Evolutionary conservation across 1,140 invertebrate genomes (phyloP).

Genomic region (Meloidogyne hapla): DNA sequence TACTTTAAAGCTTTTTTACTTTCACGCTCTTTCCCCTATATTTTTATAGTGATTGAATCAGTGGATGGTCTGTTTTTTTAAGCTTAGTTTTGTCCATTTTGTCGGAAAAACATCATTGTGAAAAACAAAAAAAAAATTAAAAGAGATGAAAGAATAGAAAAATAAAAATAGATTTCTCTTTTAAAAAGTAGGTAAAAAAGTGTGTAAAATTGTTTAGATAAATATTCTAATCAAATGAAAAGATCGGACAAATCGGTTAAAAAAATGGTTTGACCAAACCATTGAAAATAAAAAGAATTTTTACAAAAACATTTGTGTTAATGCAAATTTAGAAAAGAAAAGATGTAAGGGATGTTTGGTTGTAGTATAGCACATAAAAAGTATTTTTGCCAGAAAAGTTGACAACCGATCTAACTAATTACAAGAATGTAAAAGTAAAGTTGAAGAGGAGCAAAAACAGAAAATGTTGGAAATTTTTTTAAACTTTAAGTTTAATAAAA

Average conservation of each 20-base stretch:
- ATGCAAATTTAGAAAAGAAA: neutral
- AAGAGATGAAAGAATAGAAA: neutral
- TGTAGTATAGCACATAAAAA: neutral
- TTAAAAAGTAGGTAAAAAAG: neutral
- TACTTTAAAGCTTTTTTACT: neutral
- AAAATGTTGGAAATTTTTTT: no score
- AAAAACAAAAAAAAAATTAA: neutral
- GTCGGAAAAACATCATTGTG: neutral
- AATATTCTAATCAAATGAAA: neutral
- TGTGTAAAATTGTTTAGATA: neutral
- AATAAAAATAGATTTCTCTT: neutral
- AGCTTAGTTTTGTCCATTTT: neutral
- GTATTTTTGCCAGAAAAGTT: neutral
- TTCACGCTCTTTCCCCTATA: neutral
- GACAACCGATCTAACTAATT: no score
- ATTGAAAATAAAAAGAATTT: neutral
- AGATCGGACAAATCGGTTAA: neutral
- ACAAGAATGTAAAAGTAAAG: no score
- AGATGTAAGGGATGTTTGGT: no score
- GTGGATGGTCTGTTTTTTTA: neutral
- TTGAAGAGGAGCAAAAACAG: no score
- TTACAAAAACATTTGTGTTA: neutral
- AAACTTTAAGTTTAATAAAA: no score
- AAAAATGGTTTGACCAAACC: no score
- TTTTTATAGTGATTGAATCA: conserved; percentile 6